phyloP scores from a whole-genome alignment of 2,113 vertebrate genomes.

The Illadopsis cleaveri region DNA sequence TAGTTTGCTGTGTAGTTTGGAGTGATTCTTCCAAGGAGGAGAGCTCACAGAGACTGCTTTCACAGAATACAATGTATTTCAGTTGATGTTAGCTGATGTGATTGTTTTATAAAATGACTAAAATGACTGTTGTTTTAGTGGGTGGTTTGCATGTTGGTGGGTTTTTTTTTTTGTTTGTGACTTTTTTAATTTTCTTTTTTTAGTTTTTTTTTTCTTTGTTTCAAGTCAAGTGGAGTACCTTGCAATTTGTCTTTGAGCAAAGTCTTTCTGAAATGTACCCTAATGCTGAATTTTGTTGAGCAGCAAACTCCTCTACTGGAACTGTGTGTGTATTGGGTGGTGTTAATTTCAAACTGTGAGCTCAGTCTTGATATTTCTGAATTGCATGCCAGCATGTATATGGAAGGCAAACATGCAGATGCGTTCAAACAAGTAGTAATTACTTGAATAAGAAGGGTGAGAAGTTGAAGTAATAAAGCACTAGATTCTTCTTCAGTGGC shows the following conservation, averaged over 20 bases:
- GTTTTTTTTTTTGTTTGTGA: too few species aligned
- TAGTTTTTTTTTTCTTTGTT: fast-evolving
- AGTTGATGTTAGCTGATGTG: background rate
- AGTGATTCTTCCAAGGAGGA: background rate
- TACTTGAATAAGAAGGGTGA: background rate
- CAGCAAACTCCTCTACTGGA: background rate
- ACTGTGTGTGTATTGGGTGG: background rate
- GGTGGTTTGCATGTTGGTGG: background rate
- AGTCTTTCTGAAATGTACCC: background rate
- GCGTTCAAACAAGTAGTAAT: background rate
- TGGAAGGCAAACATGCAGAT: background rate
- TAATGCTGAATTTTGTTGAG: background rate
- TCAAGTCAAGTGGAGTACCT: background rate
- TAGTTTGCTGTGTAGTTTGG: background rate
- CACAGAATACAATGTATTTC: background rate
- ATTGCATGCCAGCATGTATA: background rate
- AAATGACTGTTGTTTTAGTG: background rate
- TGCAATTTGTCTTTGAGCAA: background rate
- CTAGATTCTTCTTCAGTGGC: background rate
- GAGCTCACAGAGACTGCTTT: background rate
- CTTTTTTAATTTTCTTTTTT: background rate
- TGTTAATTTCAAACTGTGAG: background rate
- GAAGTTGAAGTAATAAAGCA: background rate
- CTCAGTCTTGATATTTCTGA: background rate
- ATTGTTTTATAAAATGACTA: background rate